Evolutionary conservation across 1,140 invertebrate genomes (phyloP).

Genomic region (Kradibia gibbosae): DNA sequence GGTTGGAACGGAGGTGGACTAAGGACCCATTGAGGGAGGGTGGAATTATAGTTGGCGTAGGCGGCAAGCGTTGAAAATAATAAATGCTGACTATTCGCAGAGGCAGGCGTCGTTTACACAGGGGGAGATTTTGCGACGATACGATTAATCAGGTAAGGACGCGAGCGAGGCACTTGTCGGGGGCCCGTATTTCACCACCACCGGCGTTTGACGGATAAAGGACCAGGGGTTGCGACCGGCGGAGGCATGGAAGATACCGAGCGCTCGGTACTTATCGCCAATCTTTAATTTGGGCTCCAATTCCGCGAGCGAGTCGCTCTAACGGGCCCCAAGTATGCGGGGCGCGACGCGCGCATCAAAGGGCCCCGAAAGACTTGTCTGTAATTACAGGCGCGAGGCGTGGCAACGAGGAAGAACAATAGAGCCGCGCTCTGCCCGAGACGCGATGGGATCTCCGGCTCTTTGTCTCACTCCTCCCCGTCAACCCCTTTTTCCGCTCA

Average conservation of each 20-base stretch:
- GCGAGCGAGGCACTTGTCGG: no score
- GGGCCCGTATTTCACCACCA: no score
- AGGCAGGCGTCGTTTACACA: background rate
- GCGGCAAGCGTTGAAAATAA: background rate
- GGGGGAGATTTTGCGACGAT: background rate
- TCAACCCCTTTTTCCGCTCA: conserved; percentile 53
- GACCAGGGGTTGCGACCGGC: background rate
- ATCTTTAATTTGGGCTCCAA: conserved; percentile 56
- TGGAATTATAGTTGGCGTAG: no score
- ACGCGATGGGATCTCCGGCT: conserved; percentile 61
- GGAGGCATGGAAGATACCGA: background rate
- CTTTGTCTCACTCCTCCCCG: conserved; percentile 51
- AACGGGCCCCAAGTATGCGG: conserved; percentile 32
- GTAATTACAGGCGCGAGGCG: conserved; percentile 73
- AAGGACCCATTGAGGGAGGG: no score
- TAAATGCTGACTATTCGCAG: background rate
- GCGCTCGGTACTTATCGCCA: conserved; percentile 49
- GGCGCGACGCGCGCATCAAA: conserved; percentile 66
- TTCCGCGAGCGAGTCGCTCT: background rate
- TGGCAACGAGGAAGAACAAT: conserved; percentile 70
- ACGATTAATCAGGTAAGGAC: background rate
- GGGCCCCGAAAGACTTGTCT: conserved; percentile 68
- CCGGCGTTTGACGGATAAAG: background rate
- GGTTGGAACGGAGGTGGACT: no score
- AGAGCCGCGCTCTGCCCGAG: conserved; percentile 66